Percentiles rank a stretch among this genome's conserved stretches.
Conservation (phyloP, 2,113 vertebrate species). For the Heptranchias perlo region DNA sequence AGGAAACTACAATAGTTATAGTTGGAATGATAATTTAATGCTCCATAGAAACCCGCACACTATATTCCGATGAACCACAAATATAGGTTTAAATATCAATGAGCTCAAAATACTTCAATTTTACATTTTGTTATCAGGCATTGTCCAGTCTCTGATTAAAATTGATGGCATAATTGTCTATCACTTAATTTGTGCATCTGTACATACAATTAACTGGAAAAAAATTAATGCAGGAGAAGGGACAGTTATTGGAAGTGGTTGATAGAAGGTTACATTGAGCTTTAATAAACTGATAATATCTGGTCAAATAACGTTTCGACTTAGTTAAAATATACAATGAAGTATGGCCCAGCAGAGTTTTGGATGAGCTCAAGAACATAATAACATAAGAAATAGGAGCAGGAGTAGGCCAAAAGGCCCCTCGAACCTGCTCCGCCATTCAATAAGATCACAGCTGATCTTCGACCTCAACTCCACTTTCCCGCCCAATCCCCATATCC, state of each 20-base stretch:
- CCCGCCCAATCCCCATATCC: no score
- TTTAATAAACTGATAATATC: background rate
- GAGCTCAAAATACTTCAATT: background rate
- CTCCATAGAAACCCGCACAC: background rate
- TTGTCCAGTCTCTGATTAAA: background rate
- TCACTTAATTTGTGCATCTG: background rate
- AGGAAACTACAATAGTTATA: background rate
- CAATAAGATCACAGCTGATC: no score
- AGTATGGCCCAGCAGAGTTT: no score
- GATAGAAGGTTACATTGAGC: background rate
- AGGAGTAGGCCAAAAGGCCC: no score
- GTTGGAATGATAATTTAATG: background rate
- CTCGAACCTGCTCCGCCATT: no score
- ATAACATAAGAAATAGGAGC: no score
- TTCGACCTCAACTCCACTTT: no score
- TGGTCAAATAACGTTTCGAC: background rate
- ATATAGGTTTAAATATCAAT: background rate
- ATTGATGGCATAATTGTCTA: background rate
- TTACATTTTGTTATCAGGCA: background rate
- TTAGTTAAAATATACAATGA: background rate
- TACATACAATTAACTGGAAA: background rate
- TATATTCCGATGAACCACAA: background rate
- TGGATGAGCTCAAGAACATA: no score
- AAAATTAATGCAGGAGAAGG: background rate
- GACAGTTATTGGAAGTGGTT: background rate